A percentile compares a stretch with the other conserved stretches of the same genome.
phyloP scores from a whole-genome alignment of 2,797 vertebrate genomes.

The Neosilurus mollespiculum region DNA sequence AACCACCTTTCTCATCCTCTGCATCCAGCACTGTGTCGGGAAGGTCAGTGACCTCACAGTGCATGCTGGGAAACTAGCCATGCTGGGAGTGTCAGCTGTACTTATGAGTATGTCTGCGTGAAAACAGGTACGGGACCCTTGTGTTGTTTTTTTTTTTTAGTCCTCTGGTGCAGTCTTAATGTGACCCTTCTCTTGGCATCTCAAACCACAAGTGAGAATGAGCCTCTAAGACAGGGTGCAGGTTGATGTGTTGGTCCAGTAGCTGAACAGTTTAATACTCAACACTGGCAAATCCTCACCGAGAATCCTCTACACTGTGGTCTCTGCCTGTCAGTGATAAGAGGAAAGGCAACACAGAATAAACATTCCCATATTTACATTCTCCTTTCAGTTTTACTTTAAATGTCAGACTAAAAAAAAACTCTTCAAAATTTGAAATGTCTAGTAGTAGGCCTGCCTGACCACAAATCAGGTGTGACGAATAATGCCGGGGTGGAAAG shows the following conservation, averaged over 20 bases:
- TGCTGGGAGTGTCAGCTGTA: slow-evolving; percentile 65
- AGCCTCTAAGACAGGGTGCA: too few relatives aligned
- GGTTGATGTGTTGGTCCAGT: background rate
- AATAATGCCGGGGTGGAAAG: slow-evolving; percentile 37
- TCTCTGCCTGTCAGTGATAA: background rate
- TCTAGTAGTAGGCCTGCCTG: background rate
- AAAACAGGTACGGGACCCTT: background rate
- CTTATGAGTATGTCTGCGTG: slow-evolving; percentile 56
- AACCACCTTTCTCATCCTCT: background rate
- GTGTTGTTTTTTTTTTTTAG: background rate
- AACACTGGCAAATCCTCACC: background rate
- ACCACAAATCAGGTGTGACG: slow-evolving; percentile 21
- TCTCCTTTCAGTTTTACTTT: background rate
- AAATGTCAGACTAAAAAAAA: background rate
- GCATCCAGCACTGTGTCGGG: background rate
- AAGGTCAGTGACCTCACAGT: slow-evolving; percentile 22
- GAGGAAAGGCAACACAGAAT: background rate
- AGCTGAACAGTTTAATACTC: slow-evolving; percentile 1
- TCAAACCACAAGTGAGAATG: background rate
- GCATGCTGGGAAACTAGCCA: slow-evolving; percentile 56
- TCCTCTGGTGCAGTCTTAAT: background rate
- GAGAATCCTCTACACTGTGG: background rate
- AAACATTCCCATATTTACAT: slow-evolving; percentile 2
- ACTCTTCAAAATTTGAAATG: background rate
- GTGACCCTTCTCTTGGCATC: background rate